A percentile compares a stretch with the other conserved stretches of the same genome.
phyloP scores from a whole-genome alignment of 2,888 invertebrate genomes.

The Sminthurides aquaticus region DNA sequence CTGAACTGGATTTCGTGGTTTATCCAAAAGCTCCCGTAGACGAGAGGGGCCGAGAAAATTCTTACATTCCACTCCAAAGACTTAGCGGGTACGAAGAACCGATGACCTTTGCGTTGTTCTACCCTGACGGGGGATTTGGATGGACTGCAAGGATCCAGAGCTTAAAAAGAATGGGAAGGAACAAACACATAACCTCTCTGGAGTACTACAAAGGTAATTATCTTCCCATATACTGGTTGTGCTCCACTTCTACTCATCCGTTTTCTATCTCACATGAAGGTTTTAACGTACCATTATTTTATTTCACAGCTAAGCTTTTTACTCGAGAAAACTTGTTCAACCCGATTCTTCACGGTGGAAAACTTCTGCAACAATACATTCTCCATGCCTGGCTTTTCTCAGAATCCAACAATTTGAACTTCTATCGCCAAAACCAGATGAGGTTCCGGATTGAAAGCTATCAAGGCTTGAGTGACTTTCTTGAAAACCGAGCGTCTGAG shows the following conservation, averaged over 20 bases:
- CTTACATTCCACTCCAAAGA: not conserved
- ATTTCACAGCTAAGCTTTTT: conserved; percentile 12
- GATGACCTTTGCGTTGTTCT: not conserved
- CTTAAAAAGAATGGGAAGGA: not conserved
- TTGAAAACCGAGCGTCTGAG: not conserved
- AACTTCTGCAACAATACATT: conserved; percentile 44
- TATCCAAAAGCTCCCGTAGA: too few species aligned
- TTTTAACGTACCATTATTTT: too few species aligned
- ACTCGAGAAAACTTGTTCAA: conserved; percentile 37
- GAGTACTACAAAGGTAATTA: too few species aligned
- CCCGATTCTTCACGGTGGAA: conserved; percentile 38
- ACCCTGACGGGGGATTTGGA: not conserved
- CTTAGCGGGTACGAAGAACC: not conserved
- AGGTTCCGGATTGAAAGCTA: conserved; percentile 41
- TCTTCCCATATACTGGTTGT: too few species aligned
- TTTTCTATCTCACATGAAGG: too few species aligned
- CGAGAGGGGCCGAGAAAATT: too few species aligned
- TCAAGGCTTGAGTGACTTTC: conserved; percentile 31
- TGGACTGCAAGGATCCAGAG: not conserved
- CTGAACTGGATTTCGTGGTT: too few species aligned
- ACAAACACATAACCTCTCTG: not conserved
- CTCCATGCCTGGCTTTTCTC: conserved; percentile 44
- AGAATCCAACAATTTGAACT: conserved; percentile 43
- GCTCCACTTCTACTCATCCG: too few species aligned
- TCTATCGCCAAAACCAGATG: conserved; percentile 41